A percentile compares a stretch with the other conserved stretches of the same genome.
phyloP scores from a whole-genome alignment of 2,113 vertebrate genomes.

The Odocoileus hemionus region DNA sequence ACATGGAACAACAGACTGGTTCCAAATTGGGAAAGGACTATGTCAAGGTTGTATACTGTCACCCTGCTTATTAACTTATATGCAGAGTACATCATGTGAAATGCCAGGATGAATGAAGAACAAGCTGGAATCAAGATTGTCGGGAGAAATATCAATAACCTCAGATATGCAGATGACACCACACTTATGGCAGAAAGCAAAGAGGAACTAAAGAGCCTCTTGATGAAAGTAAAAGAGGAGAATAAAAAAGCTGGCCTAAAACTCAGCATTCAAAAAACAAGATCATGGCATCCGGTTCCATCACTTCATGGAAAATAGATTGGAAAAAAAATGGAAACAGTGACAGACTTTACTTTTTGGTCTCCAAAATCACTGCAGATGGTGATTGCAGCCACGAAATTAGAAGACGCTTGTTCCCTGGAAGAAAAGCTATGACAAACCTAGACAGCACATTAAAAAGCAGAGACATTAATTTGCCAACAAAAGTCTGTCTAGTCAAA shows the following conservation, averaged over 20 bases:
- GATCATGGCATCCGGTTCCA: not conserved
- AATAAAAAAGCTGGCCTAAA: not conserved
- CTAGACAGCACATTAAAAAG: not conserved
- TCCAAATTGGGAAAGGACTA: not conserved
- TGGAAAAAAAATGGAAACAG: not conserved
- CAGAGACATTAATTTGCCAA: not conserved
- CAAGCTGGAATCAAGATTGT: not conserved
- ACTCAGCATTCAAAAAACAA: not conserved
- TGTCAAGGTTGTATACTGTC: not conserved
- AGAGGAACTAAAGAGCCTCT: not conserved
- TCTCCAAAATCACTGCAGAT: not conserved
- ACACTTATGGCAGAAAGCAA: not conserved
- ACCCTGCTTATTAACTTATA: not conserved
- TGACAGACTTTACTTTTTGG: fast-evolving
- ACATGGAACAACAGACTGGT: not conserved
- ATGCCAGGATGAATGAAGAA: not conserved
- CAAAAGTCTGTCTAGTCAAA: not conserved
- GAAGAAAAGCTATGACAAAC: not conserved
- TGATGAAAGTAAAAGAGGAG: not conserved
- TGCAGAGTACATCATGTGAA: not conserved
- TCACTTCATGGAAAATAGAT: not conserved
- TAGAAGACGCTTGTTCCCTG: not conserved
- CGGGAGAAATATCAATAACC: not conserved
- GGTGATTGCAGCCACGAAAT: not conserved
- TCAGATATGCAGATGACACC: not conserved